Evolutionary conservation across 2,888 invertebrate genomes (phyloP), one percentile per base, ranked within the genome.

Genomic region (Amblyjoppa fuscipennis): DNA sequence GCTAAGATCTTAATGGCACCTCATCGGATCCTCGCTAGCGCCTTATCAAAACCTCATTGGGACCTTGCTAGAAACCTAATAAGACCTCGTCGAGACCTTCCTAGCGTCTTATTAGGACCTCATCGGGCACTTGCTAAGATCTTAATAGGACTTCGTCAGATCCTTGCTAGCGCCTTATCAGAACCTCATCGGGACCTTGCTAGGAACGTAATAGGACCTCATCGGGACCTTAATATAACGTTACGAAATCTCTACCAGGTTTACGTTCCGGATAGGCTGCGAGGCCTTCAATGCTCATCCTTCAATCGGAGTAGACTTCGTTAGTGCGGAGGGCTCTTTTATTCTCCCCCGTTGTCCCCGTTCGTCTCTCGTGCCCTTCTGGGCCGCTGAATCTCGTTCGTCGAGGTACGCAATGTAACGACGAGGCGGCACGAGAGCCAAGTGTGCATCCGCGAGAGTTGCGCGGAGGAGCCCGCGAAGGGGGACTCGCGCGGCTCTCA

Each of bases 361-460:
- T 76, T 68, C 66, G 74, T 85, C 74, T 75, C 78, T 38, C 41
- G 74, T 73, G 20, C 74, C 49, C 81, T 78, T 78, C 78, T 28
- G 11, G 56, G 34, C 34, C 70, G 56, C 38, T 59, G 70, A 78
- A 78, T 61, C 74, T 61, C 82, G 61, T 85, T 79, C 75, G 82
- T 85, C 85, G 75, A 85, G 59, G 75, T 41, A 79, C 75, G 66
- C 20, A 77, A 77, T 53, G 53, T 73, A 49, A 51, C 68, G 38
- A 53, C 16, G 53, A 59, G 77, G n/a, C 16, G 31, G 25, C 49
- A 38, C 28, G 61, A 74, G 56, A 75, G 51, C 73, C 61, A 73
- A 83, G 45, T 83, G 83, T 83, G 73, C 83, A 85, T 83, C 81
- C 64, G 78, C 81, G 81, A 84, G 83, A 81, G 81, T 75, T 31